These are phyloP conservation scores for Psephotus haematonotus DNA, from an alignment of 2,113 vertebrate species.

Conservation along the genomic window DNA sequence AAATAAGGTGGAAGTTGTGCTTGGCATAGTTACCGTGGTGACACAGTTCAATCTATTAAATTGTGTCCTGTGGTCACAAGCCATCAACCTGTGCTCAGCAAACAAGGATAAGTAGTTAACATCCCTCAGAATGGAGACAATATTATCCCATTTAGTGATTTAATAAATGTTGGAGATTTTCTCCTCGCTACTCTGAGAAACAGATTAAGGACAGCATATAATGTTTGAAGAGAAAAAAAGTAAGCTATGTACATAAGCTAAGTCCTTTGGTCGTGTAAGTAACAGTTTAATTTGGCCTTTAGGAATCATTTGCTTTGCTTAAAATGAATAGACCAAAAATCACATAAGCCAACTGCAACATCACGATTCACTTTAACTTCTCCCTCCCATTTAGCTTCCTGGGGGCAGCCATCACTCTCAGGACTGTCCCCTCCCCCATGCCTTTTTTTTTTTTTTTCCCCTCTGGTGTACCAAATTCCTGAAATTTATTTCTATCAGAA, in stretches of 20 bases:
- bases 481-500: background rate
- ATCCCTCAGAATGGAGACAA: background rate
- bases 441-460: background rate
- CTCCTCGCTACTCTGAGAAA: background rate
- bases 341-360: background rate
- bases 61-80: slow-evolving; percentile 45
- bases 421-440: fast-evolving
- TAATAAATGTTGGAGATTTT: slow-evolving; percentile 11
- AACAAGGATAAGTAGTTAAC: background rate
- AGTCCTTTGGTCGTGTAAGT: background rate
- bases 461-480: background rate
- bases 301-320: background rate
- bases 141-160: background rate
- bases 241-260: background rate
- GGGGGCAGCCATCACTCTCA: background rate
- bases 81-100: slow-evolving; percentile 20
- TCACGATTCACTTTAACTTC: background rate
- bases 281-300: background rate
- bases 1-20: slow-evolving; percentile 17
- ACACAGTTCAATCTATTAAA: slow-evolving; percentile 61
- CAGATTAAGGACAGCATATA: background rate
- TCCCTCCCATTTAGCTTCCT: background rate
- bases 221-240: background rate
- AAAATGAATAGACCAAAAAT: background rate
- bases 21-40: slow-evolving; percentile 39